Percentiles rank a stretch among this genome's conserved stretches.
Conservation (phyloP, 1,140 invertebrate genomes). For the Pachyrhynchus sulphureomaculatus region DNA sequence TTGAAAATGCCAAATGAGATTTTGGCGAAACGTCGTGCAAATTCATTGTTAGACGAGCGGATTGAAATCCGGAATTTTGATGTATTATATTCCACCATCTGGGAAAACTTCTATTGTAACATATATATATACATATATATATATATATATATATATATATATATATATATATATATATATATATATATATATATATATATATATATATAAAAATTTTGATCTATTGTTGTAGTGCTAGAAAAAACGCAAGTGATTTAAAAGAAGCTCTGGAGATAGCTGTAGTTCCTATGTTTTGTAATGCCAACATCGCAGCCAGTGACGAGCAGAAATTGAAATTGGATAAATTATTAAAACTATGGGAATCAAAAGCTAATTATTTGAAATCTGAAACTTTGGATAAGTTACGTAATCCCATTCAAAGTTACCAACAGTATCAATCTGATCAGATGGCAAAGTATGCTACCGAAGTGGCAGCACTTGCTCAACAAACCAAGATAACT, state of each 20-base stretch:
- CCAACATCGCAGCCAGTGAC: conserved; percentile 75
- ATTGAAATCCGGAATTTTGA: too few relatives aligned
- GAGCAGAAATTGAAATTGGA: conserved; percentile 88
- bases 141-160: too few relatives aligned
- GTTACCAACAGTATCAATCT: conserved; percentile 82
- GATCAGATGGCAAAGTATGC: conserved; percentile 77
- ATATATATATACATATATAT: too few relatives aligned
- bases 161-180: too few relatives aligned
- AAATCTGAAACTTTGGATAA: conserved; percentile 80
- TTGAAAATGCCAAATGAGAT: too few relatives aligned
- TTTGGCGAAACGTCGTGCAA: too few relatives aligned
- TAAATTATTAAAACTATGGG: conserved; percentile 92
- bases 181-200: too few relatives aligned
- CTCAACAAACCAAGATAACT: conserved; percentile 56
- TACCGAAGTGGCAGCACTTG: conserved; percentile 61
- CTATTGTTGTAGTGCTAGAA: conserved; percentile 74
- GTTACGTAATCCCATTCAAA: conserved; percentile 73
- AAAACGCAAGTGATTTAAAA: conserved; percentile 90
- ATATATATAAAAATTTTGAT: too few relatives aligned
- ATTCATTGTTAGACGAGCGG: too few relatives aligned
- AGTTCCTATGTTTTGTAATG: conserved; percentile 95
- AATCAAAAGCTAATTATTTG: conserved; percentile 94
- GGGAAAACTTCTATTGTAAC: too few relatives aligned
- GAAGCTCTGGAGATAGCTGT: conserved; percentile 89
- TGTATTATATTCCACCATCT: too few relatives aligned